Conservation (phyloP, 2,797 vertebrate genomes). For the Lutjanus campechanus region DNA sequence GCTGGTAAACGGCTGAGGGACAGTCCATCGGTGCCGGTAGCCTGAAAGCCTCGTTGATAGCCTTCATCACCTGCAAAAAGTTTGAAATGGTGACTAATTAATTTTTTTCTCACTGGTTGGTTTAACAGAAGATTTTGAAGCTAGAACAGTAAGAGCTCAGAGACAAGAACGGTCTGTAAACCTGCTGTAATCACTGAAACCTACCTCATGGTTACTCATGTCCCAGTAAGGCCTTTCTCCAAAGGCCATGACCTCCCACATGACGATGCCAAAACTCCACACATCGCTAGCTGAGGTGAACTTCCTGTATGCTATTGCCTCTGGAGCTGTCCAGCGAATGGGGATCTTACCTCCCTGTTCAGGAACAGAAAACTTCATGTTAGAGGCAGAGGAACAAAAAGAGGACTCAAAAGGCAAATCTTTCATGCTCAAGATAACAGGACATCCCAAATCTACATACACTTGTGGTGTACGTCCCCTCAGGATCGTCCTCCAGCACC, state of each 20-base stretch:
- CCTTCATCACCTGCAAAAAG: conserved; percentile 94
- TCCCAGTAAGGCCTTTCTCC: conserved; percentile 98
- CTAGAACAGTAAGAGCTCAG: no score
- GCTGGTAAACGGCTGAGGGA: conserved; percentile 95
- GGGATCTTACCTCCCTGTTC: conserved; percentile 96
- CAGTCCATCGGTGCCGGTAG: conserved; percentile 97
- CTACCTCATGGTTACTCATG: conserved; percentile 90
- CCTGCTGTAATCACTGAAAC: background rate
- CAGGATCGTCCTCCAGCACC: conserved; percentile 95
- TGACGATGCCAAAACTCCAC: conserved; percentile 98
- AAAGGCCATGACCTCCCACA: conserved; percentile 99
- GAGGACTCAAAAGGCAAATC: background rate
- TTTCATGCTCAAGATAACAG: background rate
- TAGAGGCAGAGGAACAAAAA: conserved; percentile 3
- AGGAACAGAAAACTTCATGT: conserved; percentile 15
- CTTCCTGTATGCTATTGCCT: conserved; percentile 97
- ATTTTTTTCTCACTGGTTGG: background rate
- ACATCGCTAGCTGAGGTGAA: conserved; percentile 98
- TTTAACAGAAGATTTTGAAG: background rate
- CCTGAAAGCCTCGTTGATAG: conserved; percentile 96
- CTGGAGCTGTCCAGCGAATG: conserved; percentile 97
- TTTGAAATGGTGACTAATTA: conserved; percentile 13
- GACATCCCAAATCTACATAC: conserved; percentile 83
- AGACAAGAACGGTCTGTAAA: background rate
- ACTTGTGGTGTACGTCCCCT: conserved; percentile 98